Conservation (phyloP, 2,888 invertebrate genomes). For the Atrina japonica region DNA sequence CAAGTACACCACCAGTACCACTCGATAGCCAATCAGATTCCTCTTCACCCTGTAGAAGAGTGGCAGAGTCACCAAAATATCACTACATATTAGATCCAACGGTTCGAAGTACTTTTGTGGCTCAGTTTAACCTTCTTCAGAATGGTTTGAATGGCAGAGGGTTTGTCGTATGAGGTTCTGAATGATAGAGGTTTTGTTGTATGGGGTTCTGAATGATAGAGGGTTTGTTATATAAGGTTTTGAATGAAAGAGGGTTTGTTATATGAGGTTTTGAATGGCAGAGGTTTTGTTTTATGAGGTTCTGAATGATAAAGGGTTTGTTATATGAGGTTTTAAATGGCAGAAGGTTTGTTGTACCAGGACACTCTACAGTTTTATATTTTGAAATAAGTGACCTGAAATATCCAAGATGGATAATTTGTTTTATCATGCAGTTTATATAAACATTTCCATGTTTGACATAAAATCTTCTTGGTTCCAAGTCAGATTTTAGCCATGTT, state of each 20-base stretch:
- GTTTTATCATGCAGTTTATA: too few species aligned
- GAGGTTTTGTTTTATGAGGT: too few species aligned
- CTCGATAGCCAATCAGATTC: slow-evolving; percentile 51
- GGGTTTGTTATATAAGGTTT: slow-evolving; percentile 64
- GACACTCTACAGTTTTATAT: too few species aligned
- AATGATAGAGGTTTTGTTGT: slow-evolving; percentile 67
- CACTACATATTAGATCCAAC: slow-evolving; percentile 68
- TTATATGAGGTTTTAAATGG: too few species aligned
- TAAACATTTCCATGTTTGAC: too few species aligned
- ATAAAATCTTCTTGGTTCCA: too few species aligned
- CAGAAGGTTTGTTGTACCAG: too few species aligned
- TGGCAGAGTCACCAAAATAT: slow-evolving; percentile 56
- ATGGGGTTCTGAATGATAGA: slow-evolving; percentile 54
- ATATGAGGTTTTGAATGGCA: too few species aligned
- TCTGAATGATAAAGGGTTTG: too few species aligned
- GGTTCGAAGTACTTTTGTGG: slow-evolving; percentile 62
- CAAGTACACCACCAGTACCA: slow-evolving; percentile 17
- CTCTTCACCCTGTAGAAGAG: slow-evolving; percentile 30
- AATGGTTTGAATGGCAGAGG: slow-evolving; percentile 65
- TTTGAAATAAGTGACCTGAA: too few species aligned
- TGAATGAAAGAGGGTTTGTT: slow-evolving; percentile 67
- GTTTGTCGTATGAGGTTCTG: slow-evolving; percentile 58
- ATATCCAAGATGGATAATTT: too few species aligned
- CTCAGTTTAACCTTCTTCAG: slow-evolving; percentile 68
- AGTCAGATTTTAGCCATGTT: too few species aligned